These are phyloP conservation scores for Hoplodrina ambigua DNA, from an alignment of 2,888 invertebrate species.

Conservation along the genomic window DNA sequence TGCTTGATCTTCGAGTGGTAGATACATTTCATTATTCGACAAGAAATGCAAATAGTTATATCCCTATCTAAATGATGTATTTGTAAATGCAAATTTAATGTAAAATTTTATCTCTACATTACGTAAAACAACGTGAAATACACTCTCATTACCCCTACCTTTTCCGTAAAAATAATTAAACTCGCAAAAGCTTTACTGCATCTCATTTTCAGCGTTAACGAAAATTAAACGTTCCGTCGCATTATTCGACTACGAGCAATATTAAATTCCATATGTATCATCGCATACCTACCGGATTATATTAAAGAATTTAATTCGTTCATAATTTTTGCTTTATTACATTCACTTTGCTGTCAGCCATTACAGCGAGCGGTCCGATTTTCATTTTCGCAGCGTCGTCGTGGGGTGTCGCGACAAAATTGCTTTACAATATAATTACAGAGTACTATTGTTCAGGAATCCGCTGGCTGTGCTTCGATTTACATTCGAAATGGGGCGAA, in stretches of 20 bases:
- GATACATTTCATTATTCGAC: neutral
- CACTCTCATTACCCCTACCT: slow-evolving; percentile 30
- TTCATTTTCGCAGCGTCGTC: slow-evolving; percentile 74
- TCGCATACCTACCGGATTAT: slow-evolving; percentile 56
- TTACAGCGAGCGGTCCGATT: slow-evolving; percentile 73
- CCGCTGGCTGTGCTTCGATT: slow-evolving; percentile 79
- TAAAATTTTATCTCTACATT: slow-evolving; percentile 12
- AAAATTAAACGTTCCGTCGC: slow-evolving; percentile 43
- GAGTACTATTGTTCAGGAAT: slow-evolving; percentile 79
- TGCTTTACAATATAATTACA: slow-evolving; percentile 88
- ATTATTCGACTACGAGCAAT: slow-evolving; percentile 46
- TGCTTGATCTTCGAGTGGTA: too few species aligned
- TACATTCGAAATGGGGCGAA: slow-evolving; percentile 81
- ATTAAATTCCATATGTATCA: slow-evolving; percentile 63
- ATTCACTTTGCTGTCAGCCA: slow-evolving; percentile 68
- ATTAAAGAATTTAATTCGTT: slow-evolving; percentile 74
- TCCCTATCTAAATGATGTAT: neutral
- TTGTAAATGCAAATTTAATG: slow-evolving; percentile 11
- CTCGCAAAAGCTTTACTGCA: slow-evolving; percentile 35
- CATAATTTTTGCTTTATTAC: slow-evolving; percentile 78
- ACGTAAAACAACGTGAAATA: slow-evolving; percentile 33
- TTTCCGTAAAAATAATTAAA: slow-evolving; percentile 55
- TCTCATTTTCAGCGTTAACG: slow-evolving; percentile 44
- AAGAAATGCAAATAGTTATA: neutral
- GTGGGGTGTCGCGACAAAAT: slow-evolving; percentile 76